Evolutionary conservation across 2,797 vertebrate genomes (phyloP), one percentile per base, ranked within the genome.

Genomic region (Emys orbicularis): DNA sequence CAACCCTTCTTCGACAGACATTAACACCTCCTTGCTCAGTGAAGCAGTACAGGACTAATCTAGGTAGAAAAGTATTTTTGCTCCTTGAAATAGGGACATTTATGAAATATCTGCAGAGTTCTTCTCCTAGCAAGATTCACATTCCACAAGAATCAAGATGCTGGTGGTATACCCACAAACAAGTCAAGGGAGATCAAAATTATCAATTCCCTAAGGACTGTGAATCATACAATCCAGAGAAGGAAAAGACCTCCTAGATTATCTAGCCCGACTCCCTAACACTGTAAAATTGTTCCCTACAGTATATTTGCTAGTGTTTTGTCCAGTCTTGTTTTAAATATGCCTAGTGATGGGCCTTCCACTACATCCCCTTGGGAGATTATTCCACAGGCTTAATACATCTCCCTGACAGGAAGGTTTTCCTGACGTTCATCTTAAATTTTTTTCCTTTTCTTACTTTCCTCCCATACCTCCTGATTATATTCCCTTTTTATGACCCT

Each of bases 201-300:
- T 21, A 68, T 21, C 65, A 68, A 3, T 34, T 82, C 87, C 68
- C 44, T 37, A 27, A 52, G 59, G 56, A 6, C 21, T 4, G 2
- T 89, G 93, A 95, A 72, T 95, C 94, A 95, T 49, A 68, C 16
- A 90, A 87, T 86, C 91, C 91, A 57, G 25, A 95, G 79, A 52
- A 27, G 15, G 49, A 13, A 7, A 94, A 92, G 89, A 90, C 88
- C 92, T 96, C 95, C 89, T 84, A 61, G 65, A 61, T 94, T 81
- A 81, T 54, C 31, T 53, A 81, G 52, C 23, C 37, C 31, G 41
- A 37, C 52, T 81, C 12, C 79, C 54, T 81, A 37, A 56, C 54
- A 56, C 79, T 18, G 7, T 81, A 29, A 81, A 37, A 81, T 56
- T 53, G 13, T 81, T 41, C 79, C 52, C n/a, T 37, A 37, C 19